Percentiles rank a stretch among this genome's conserved stretches.
Conservation (phyloP, 92 coral and sea anemone species). For the Zoanthus sansibaricus region DNA sequence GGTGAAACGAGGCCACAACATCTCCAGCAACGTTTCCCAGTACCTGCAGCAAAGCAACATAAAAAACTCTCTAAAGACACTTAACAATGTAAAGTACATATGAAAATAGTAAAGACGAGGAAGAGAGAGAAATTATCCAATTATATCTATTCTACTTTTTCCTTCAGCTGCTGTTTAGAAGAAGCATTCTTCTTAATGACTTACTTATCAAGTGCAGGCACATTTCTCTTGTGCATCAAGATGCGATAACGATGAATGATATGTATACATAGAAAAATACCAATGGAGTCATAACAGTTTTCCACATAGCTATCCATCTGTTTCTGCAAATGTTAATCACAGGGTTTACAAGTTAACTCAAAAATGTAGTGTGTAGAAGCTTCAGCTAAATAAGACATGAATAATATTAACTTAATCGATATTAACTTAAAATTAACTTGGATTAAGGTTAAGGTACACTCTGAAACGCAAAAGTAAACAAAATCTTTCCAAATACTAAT, state of each 20-base stretch:
- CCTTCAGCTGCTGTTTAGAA: not conserved
- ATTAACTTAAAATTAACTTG: too few relatives aligned
- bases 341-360: not conserved
- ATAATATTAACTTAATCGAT: too few relatives aligned
- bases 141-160: too few relatives aligned
- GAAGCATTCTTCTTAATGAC: constrained; percentile 1
- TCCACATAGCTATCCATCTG: constrained; percentile 96
- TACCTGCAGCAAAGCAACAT: constrained; percentile 62
- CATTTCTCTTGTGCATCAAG: constrained; percentile 96
- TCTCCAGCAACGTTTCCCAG: constrained; percentile 97
- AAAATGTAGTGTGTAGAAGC: not conserved
- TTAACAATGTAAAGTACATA: not conserved
- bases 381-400: too few relatives aligned
- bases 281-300: constrained; percentile 94
- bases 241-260: constrained; percentile 95
- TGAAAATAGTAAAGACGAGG: too few relatives aligned
- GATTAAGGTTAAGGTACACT: too few relatives aligned
- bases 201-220: constrained; percentile 98
- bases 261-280: constrained; percentile 95
- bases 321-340: constrained; percentile 68
- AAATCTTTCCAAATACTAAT: too few relatives aligned
- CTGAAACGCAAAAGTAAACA: too few relatives aligned
- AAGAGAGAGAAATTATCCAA: too few relatives aligned
- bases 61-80: not conserved
- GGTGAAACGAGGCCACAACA: constrained; percentile 99